Percentiles rank a stretch among this genome's conserved stretches.
These are phyloP conservation scores for Nylanderia fulva DNA, from an alignment of 1,140 invertebrate genomes.

Conservation along the genomic window DNA sequence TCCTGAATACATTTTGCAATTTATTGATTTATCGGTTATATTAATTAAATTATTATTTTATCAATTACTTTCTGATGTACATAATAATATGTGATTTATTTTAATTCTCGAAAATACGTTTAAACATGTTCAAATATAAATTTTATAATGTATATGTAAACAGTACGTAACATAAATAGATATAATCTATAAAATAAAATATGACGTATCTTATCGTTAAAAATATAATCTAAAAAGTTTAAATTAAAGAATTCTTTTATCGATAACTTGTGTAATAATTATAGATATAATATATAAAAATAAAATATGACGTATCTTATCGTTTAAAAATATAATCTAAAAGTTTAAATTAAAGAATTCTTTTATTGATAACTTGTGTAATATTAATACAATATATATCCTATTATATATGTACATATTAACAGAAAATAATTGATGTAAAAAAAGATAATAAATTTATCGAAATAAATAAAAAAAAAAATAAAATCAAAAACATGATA, in stretches of 20 bases:
- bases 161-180: not conserved
- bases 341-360: not conserved
- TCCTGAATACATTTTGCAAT: not conserved
- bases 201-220: not conserved
- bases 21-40: not conserved
- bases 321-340: not conserved
- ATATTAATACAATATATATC: no score
- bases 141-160: not conserved
- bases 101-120: not conserved
- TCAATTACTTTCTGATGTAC: not conserved
- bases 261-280: not conserved
- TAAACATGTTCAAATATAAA: not conserved
- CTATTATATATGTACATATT: not conserved
- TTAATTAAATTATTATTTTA: not conserved
- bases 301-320: not conserved
- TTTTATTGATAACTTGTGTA: not conserved
- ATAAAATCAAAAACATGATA: not conserved
- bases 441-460: slow-evolving; percentile 25
- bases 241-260: not conserved
- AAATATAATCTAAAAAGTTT: not conserved
- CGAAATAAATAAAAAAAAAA: not conserved
- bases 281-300: not conserved
- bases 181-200: not conserved
- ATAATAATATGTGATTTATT: not conserved
- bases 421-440: not conserved